A percentile compares a stretch with the other conserved stretches of the same genome.
phyloP scores from a whole-genome alignment of 2,797 vertebrate genomes.

The Semotilus atromaculatus region DNA sequence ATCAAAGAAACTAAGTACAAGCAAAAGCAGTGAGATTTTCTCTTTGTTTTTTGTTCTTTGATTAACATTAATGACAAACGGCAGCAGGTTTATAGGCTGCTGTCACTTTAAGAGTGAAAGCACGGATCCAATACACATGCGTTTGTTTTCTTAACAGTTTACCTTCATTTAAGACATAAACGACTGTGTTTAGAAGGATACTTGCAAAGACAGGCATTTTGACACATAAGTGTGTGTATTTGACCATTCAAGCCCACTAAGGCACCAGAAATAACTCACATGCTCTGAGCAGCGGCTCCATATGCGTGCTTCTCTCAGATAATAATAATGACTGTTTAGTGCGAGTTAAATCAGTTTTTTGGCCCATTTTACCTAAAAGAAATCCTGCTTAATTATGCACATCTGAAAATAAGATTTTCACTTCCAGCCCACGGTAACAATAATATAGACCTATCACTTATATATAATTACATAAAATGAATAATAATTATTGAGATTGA shows the following conservation, averaged over 20 bases:
- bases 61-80: not conserved
- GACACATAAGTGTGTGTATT: not conserved
- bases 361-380: too few species aligned
- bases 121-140: not conserved
- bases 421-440: too few species aligned
- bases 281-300: too few species aligned
- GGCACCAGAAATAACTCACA: not conserved
- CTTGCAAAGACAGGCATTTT: not conserved
- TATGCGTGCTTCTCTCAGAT: not conserved
- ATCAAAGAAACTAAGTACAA: not conserved
- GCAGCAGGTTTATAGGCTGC: not conserved
- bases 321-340: too few species aligned
- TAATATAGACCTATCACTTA: too few species aligned
- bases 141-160: not conserved
- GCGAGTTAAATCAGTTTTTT: too few species aligned
- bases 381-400: too few species aligned
- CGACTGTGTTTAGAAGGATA: not conserved
- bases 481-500: too few species aligned
- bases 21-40: not conserved
- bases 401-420: too few species aligned
- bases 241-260: not conserved
- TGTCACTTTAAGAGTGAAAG: not conserved
- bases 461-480: too few species aligned
- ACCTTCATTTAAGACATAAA: not conserved
- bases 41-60: not conserved